phyloP scores from a whole-genome alignment of 2,113 vertebrate genomes.

The Galemys pyrenaicus region DNA sequence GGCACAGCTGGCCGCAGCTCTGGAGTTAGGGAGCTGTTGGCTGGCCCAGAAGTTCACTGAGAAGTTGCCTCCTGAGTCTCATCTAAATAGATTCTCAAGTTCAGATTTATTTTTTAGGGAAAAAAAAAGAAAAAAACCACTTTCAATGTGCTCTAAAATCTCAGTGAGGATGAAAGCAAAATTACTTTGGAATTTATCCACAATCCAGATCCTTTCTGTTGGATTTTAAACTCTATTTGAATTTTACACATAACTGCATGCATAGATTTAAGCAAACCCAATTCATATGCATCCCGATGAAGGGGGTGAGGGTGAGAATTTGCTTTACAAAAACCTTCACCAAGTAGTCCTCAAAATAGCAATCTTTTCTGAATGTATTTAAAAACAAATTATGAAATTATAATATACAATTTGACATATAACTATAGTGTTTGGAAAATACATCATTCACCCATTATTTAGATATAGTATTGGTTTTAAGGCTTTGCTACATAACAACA shows the following conservation, averaged over 20 bases:
- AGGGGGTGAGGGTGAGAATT: not conserved
- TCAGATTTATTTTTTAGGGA: not conserved
- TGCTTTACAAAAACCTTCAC: constrained; percentile 26
- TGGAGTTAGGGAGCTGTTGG: rapidly evolving
- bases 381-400: constrained; percentile 5
- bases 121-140: not conserved
- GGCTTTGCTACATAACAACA: constrained; percentile 27
- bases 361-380: not conserved
- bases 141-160: constrained; percentile 64
- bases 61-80: not conserved
- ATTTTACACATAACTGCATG: not conserved
- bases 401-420: not conserved
- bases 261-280: constrained; percentile 38
- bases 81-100: not conserved
- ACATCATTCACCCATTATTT: not conserved
- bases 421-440: not conserved
- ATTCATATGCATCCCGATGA: not conserved
- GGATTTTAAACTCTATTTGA: constrained; percentile 8
- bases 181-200: not conserved
- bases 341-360: constrained; percentile 9
- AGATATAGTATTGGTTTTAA: not conserved
- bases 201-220: not conserved
- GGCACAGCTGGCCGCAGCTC: not conserved
- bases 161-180: constrained; percentile 66
- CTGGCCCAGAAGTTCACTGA: not conserved